A percentile compares a stretch with the other conserved stretches of the same genome.
Conservation (phyloP, 1,140 invertebrate genomes). For the Neodiprion virginianus region DNA sequence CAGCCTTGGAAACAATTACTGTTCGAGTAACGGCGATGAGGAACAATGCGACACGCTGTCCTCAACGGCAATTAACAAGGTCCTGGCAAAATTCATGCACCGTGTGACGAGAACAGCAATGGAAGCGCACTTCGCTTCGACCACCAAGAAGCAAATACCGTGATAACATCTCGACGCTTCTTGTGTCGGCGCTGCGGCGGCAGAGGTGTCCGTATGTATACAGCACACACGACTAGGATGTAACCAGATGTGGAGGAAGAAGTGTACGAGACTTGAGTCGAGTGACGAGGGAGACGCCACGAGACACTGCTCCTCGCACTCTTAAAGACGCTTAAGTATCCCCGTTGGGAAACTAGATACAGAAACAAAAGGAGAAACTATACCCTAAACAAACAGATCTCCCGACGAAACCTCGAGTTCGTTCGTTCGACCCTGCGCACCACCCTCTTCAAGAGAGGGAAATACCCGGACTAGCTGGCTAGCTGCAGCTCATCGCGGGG, state of each 20-base stretch:
- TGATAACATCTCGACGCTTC: no score
- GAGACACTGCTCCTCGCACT: not conserved
- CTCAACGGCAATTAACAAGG: not conserved
- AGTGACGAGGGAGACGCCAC: not conserved
- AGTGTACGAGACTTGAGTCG: no score
- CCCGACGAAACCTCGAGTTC: not conserved
- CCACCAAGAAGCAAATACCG: no score
- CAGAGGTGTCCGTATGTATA: no score
- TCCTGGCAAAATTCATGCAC: no score
- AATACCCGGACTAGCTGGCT: not conserved
- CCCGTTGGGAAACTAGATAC: not conserved
- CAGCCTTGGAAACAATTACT: not conserved
- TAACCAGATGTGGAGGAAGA: no score
- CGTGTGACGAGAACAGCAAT: no score
- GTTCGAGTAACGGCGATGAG: no score
- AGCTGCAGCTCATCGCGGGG: not conserved
- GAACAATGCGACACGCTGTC: no score
- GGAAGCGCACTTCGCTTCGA: no score
- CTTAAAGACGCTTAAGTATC: not conserved
- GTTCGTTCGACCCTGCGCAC: not conserved
- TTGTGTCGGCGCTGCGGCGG: no score
- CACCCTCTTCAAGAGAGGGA: not conserved
- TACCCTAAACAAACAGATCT: slow-evolving; percentile 2
- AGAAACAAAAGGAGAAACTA: not conserved
- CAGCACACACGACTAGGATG: no score